These are phyloP conservation scores for Capitulum mitella DNA, from an alignment of 2,888 invertebrate species.

Conservation along the genomic window DNA sequence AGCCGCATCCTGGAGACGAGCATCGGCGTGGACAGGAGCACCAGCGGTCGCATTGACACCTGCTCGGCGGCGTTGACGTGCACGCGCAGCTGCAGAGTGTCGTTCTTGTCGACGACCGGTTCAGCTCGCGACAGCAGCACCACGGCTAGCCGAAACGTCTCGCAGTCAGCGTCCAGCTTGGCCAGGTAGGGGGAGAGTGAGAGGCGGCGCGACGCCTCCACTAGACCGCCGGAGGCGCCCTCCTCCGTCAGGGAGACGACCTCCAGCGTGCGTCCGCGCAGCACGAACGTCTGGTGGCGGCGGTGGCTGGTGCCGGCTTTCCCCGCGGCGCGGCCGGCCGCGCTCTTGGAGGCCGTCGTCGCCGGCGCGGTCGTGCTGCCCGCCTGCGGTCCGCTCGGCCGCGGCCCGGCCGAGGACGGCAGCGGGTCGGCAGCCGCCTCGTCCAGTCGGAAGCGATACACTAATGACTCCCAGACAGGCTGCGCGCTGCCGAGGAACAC, in stretches of 20 bases:
- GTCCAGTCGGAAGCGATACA: neutral
- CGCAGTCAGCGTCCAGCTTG: neutral
- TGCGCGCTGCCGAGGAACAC: neutral
- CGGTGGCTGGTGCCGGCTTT: neutral
- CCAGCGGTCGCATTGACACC: neutral
- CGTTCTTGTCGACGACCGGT: constrained; percentile 9
- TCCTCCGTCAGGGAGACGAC: neutral
- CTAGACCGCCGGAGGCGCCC: neutral
- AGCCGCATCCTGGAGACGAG: neutral
- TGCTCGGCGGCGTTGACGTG: neutral
- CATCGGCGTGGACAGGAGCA: neutral
- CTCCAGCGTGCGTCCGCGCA: neutral
- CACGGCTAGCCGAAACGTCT: neutral
- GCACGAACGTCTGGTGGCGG: neutral
- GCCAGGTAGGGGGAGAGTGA: neutral
- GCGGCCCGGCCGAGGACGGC: neutral
- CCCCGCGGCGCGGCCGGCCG: neutral
- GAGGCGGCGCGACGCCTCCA: too few relatives aligned
- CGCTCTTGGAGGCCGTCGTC: neutral
- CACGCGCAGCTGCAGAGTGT: neutral
- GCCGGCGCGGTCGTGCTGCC: neutral
- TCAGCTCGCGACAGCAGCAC: neutral
- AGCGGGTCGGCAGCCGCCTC: neutral
- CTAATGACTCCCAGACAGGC: neutral
- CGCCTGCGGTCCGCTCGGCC: neutral